phyloP scores from a whole-genome alignment of 2,797 vertebrate genomes.

The Antrozous pallidus region DNA sequence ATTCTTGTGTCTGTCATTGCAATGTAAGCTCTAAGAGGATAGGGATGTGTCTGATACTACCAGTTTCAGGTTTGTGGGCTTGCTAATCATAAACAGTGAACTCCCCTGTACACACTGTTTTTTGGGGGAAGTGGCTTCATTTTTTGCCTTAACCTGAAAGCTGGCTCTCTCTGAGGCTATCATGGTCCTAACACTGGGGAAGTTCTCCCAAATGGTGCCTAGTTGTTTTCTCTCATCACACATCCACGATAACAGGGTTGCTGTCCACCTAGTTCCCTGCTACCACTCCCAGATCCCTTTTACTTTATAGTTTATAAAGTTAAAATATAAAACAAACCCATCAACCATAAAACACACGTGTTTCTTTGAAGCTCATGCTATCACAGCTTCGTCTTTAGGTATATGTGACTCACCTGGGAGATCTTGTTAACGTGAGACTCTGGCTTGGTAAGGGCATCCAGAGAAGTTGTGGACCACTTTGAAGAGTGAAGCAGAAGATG shows the following conservation, averaged over 20 bases:
- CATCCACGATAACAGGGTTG: background rate
- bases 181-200: background rate
- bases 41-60: background rate
- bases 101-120: background rate
- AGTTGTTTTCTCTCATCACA: background rate
- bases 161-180: background rate
- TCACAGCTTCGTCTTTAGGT: background rate
- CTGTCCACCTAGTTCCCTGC: background rate
- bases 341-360: background rate
- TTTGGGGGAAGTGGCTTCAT: background rate
- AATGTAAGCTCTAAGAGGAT: background rate
- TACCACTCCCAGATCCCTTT: background rate
- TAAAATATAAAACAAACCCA: background rate
- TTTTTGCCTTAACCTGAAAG: background rate
- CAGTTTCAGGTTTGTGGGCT: background rate
- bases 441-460: background rate
- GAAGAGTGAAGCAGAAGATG: background rate
- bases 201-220: background rate
- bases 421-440: background rate
- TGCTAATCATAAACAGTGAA: background rate
- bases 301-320: background rate
- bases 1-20: background rate
- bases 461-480: background rate
- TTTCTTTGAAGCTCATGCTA: background rate
- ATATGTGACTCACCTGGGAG: background rate